Evolutionary conservation across 1,140 invertebrate genomes (phyloP), one percentile per base, ranked within the genome.

Genomic region (Drosophila nannoptera): DNA sequence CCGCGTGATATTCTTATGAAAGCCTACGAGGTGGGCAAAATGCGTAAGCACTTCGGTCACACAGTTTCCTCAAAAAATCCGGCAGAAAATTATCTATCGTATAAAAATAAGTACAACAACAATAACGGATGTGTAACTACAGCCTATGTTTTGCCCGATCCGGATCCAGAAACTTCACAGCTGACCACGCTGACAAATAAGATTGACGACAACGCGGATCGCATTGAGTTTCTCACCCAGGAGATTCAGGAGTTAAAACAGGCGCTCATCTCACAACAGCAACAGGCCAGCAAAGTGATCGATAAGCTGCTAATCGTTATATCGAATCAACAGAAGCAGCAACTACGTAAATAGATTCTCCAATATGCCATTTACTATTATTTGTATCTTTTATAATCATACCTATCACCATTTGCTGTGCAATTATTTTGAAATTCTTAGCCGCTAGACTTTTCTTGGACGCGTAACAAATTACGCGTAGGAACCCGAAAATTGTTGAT

Each of bases 1-100:
- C 95, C 95, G 0, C 91, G 92, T 22, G 94, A 96, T 54, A 93
- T 96, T 62, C 92, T 96, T 74, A 92, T 93, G 89, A 92, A 93
- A 6, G 94, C 94, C 4, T 93, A 95, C 69, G 93, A 95, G 63
- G 93, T 95, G 32, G 94, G 94, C 0, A 94, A 94, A 77, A 92
- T 93, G 87, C 90, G 93, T 6, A 94, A 94, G 74, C 91, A 93
- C 50, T 93, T 92, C 61, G 92, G 92, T 0, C 92, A 93, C 63
- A 93, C 93, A 0, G 91, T 93, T 67, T 93, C 93, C 3, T 92
- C 92, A 0, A 91, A 91, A 55, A 92, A 91, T 12, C 92, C 92
- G 0, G 91, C 90, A 3, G 91, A 91, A 9, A 91, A 91, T 7
- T 91, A 92, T 36, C 90, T 92, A 49, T 90, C 90, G 0, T 92